Evolutionary conservation across 92 coral and sea anemone genomes (phyloP), one percentile per base, ranked within the genome.

Genomic region (Phymanthus crucifer): DNA sequence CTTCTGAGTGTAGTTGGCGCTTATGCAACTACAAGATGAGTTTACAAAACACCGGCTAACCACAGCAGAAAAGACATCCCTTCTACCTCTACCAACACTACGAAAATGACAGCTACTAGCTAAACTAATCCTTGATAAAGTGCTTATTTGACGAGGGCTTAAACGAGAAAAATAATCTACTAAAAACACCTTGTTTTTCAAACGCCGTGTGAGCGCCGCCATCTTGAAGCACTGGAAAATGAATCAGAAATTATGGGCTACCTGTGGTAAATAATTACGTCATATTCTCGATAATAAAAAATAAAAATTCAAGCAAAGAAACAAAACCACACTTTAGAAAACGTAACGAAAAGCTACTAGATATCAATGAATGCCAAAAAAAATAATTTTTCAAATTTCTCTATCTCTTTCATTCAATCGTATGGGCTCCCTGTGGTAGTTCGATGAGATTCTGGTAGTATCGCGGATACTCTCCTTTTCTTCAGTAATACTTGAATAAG

Each of bases 11-110:
- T 6, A 29, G 79, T 75, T 75, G 33, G 10, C 21, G 73, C 81
- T 77, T 77, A 77, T 77, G 81, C 72, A 77, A 77, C 81, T 36
- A 77, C 72, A 38, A n/a, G 81, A 77, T 37, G 66, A 70, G 33
- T 46, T 61, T 77, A 4, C 81, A 38, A 77, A 33, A 37, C 29
- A 31, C 34, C 33, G 56, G 56, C 34, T 36, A 31, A 50, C 45
- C 23, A 16, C 36, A 70, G 17, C 32, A 38, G 48, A 36, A 13
- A 3, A 36, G 32, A 13, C 40, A 16, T 52, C 18, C 33, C 68
- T 69, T 33, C 18, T 66, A 50, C 21, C 38, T 58, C 46, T 36
- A 58, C 26, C 73, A 38, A 77, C 31, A 32, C 27, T 38, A 16
- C 72, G 71, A 43, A 1, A 33, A 14, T 67, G 75, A 36, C 67